Conservation (phyloP, 2,113 vertebrate species). For the Corydoras maculifer region DNA sequence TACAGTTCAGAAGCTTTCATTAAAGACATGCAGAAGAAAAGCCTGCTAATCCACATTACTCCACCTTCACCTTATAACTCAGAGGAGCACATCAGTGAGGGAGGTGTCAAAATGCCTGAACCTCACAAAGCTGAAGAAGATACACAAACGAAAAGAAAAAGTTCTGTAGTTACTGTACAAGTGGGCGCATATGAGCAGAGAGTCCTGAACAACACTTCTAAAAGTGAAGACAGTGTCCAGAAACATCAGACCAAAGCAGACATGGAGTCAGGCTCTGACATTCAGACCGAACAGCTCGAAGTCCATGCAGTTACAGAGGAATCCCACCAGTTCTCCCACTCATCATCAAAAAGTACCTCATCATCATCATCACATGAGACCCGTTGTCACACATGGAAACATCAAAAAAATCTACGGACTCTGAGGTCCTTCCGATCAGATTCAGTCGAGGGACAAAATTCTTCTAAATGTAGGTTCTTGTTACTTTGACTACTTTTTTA, state of each 20-base stretch:
- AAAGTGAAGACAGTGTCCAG: conserved; percentile 35
- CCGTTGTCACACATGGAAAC: conserved; percentile 8
- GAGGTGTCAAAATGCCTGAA: conserved; percentile 6
- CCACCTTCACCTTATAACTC: conserved; percentile 51
- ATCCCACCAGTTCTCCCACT: conserved; percentile 11
- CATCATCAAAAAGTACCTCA: conserved; percentile 25
- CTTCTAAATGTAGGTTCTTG: conserved; percentile 51
- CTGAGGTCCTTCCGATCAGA: conserved; percentile 17
- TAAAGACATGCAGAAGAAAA: conserved; percentile 34
- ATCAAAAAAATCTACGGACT: conserved; percentile 8
- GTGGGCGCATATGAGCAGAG: conserved; percentile 51
- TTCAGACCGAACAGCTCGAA: conserved; percentile 39
- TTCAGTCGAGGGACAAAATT: conserved; percentile 27
- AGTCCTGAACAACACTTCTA: conserved; percentile 50
- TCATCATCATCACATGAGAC: conserved; percentile 12
- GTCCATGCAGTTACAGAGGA: conserved; percentile 26
- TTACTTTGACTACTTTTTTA: too few relatives aligned
- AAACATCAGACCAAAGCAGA: conserved; percentile 23
- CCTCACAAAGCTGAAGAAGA: conserved; percentile 7
- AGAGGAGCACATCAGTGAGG: conserved; percentile 45
- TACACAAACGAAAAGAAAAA: conserved; percentile 43
- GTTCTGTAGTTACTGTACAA: conserved; percentile 52
- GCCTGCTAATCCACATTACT: conserved; percentile 44
- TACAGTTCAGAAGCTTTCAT: conserved; percentile 3
- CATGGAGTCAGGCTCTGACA: conserved; percentile 41